Base-by-base conservation (phyloP, 2,888 invertebrate species). In the Drosophila vallismaia region DNA sequence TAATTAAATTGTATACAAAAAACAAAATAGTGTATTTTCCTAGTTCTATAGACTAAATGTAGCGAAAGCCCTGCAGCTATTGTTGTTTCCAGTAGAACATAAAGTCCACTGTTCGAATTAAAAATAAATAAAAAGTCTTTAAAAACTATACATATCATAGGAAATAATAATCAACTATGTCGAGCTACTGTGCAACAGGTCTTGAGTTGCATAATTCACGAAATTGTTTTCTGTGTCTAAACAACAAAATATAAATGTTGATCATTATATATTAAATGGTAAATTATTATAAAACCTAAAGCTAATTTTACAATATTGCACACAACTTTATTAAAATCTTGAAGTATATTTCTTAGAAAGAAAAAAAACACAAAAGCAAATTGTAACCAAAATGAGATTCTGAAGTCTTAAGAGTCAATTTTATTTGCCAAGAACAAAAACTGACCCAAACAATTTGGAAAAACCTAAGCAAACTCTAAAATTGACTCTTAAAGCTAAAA, bases 51-150 rank as follows among this genome's bases (percentile, higher is more conserved):
- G 46, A 44, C 14, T 51, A 69, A 57, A 40, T 29, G 19, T 46
- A 76, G 62, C 56, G 33, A 69, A 49, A 79, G 78, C 77, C 80
- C 88, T 86, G 87, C 88, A 88, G 88, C 88, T 88, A 79, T 75
- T 79, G 69, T 79, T 75, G 54, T 78, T 68, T 26, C 51, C 62
- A 60, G 58, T 51, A 67, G 51, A 56, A 24, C 49, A 51, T 36
- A 38, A 44, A 44, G 57, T 42, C 58, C 40, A 31, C 50, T 52
- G 52, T 79, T 72, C 51, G 52, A 58, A 66, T 48, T 9, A 10
- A 38, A 33, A 29, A 2, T 14, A 42, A 4, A 51, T 29, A 42
- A 55, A 44, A 57, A 29, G 57, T 52, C 36, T 45, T 26, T 36
- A 54, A 48, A 14, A 44, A 44, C 53, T 29, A 52, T n/a, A 53